phyloP scores from a whole-genome alignment of 1,140 invertebrate genomes.

The Drosophila eugracilis region DNA sequence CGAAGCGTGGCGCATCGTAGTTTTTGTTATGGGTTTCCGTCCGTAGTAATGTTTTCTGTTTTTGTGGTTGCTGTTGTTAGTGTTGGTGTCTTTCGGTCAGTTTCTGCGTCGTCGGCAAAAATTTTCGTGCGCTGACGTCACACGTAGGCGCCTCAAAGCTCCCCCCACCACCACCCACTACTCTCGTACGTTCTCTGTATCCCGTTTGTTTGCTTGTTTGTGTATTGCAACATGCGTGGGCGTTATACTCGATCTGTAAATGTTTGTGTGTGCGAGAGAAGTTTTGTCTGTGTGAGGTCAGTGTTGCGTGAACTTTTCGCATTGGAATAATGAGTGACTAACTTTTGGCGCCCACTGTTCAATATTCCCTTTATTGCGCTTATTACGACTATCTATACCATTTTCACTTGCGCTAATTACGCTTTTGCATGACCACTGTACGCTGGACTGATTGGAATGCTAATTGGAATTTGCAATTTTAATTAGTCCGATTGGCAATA shows the following conservation, averaged over 20 bases:
- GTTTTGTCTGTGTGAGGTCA: conserved; percentile 50
- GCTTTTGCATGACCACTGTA: conserved; percentile 23
- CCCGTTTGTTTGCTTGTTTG: conserved; percentile 54
- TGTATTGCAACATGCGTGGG: conserved; percentile 68
- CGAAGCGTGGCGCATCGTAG: conserved; percentile 79
- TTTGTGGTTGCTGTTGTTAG: conserved; percentile 30
- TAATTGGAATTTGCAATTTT: conserved; percentile 42
- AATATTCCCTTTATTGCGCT: conserved; percentile 9
- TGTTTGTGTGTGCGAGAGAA: conserved; percentile 10
- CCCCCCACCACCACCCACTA: conserved; percentile 6
- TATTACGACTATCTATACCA: conserved; percentile 30
- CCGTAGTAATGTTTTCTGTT: conserved; percentile 48
- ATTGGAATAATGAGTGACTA: conserved; percentile 24
- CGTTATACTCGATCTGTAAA: conserved; percentile 55
- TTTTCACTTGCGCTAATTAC: conserved; percentile 46
- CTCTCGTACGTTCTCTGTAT: conserved; percentile 3
- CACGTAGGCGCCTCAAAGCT: conserved; percentile 63
- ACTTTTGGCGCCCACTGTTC: conserved; percentile 22
- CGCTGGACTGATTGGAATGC: conserved; percentile 15
- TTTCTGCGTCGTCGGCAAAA: conserved; percentile 67
- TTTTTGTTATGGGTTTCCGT: conserved; percentile 66
- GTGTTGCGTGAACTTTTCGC: conserved; percentile 67
- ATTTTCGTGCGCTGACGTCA: conserved; percentile 72
- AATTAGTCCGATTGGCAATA: conserved; percentile 8
- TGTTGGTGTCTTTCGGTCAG: conserved; percentile 45